A percentile compares a stretch with the other conserved stretches of the same genome.
These are phyloP conservation scores for Adela reaumurella DNA, from an alignment of 2,888 invertebrate species.

Conservation along the genomic window DNA sequence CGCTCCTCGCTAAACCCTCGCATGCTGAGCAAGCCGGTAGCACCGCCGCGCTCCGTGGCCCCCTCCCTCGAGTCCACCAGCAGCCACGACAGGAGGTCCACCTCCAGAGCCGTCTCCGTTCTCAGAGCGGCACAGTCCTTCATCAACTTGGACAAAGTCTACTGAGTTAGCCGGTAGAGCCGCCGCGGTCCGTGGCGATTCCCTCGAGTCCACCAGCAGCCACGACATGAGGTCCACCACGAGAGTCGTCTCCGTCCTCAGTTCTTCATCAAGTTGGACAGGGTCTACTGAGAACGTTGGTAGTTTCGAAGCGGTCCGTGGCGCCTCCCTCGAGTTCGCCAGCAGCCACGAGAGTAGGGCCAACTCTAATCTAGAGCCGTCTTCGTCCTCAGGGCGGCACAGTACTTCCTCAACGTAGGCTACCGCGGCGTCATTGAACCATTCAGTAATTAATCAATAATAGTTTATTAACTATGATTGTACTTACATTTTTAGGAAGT, in stretches of 20 bases:
- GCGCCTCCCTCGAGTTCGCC: constrained; percentile 29
- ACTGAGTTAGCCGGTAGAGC: too few species aligned
- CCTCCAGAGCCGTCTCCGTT: constrained; percentile 40
- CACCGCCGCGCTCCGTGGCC: constrained; percentile 35
- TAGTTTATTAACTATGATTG: too few species aligned
- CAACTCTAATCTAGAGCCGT: too few species aligned
- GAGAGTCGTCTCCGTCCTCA: constrained; percentile 40
- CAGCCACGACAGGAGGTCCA: constrained; percentile 32
- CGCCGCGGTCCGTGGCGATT: constrained; percentile 30
- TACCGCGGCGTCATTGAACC: too few species aligned
- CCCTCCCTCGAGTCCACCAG: constrained; percentile 29
- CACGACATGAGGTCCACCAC: constrained; percentile 36
- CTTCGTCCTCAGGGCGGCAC: too few species aligned
- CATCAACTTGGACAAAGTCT: constrained; percentile 45
- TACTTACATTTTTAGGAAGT: too few species aligned
- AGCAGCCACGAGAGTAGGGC: constrained; percentile 34
- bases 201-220: constrained; percentile 26
- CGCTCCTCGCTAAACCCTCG: constrained; percentile 37
- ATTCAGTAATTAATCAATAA: too few species aligned
- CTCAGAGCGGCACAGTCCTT: constrained; percentile 39
- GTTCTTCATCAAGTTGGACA: constrained; percentile 45
- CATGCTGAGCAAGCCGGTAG: constrained; percentile 28
- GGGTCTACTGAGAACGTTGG: constrained; percentile 28
- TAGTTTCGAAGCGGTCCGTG: constrained; percentile 25
- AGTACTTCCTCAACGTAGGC: too few species aligned